Evolutionary conservation across 1,140 invertebrate species (phyloP), one percentile per base, ranked within the genome.

Genomic region (Neodiprion virginianus): DNA sequence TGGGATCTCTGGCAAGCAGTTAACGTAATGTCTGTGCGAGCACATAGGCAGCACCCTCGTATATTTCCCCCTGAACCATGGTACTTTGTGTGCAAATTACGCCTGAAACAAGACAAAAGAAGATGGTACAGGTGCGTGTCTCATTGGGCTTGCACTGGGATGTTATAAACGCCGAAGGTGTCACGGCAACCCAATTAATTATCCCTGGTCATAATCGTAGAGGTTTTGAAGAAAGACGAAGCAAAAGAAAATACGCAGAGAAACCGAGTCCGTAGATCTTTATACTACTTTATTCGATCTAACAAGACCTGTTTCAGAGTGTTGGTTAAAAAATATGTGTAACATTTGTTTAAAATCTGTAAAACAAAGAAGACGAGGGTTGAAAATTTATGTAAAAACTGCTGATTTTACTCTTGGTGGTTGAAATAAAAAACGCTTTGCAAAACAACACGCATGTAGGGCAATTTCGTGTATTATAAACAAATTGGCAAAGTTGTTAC

Each of bases 11-110:
- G n/a, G 14, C 48, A 28, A 78, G 74, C 76, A 76, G 79, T 86
- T 85, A 85, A 82, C 84, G 85, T 85, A 86, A 86, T 86, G 81
- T 82, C 81, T 10, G 10, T 53, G n/a, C n/a, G 17, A 21, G 17
- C 17, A 21, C 17, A 21, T 21, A 21, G 17, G 17, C 17, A 21
- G 17, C 17, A 21, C 17, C 17, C 17, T 21, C 17, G 17, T 21
- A 21, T 21, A 21, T 21, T 21, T 21, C 17, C 67, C 53, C 78
- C 76, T 79, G 79, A 79, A 74, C 48, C 74, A 74, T 79, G 77
- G 84, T 82, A 87, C 84, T 88, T 88, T 87, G 86, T 86, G 86
- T 88, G 86, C 86, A 87, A 88, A 87, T 88, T 86, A 84, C 84
- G 77, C 79, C 50, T 69, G 79, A 80, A 78, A 84, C 80, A 81